phyloP scores from a whole-genome alignment of 2,113 vertebrate species.

The Tenrec ecaudatus region DNA sequence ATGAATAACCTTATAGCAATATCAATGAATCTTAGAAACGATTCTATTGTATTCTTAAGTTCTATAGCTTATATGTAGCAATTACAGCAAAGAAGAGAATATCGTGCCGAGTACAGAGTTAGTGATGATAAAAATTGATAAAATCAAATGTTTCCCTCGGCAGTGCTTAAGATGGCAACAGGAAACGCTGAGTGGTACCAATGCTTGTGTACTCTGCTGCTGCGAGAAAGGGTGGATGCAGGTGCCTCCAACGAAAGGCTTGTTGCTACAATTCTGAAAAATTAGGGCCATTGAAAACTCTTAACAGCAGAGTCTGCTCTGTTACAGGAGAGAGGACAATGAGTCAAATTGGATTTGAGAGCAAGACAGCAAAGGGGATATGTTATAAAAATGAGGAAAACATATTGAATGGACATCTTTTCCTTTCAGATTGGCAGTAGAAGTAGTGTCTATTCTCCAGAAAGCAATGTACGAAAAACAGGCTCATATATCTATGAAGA shows the following conservation, averaged over 20 bases:
- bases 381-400: slow-evolving; percentile 49
- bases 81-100: neutral
- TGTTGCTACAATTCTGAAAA: neutral
- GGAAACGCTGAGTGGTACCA: neutral
- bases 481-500: slow-evolving; percentile 96
- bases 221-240: neutral
- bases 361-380: neutral
- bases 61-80: neutral
- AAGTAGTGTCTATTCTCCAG: slow-evolving; percentile 95
- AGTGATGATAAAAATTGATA: slow-evolving; percentile 15
- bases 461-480: slow-evolving; percentile 94
- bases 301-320: neutral
- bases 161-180: neutral
- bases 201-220: neutral
- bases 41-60: slow-evolving; percentile 21
- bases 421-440: slow-evolving; percentile 94
- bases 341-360: neutral
- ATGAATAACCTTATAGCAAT: neutral
- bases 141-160: slow-evolving; percentile 9
- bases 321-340: neutral
- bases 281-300: neutral
- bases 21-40: slow-evolving; percentile 23
- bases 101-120: neutral
- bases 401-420: slow-evolving; percentile 48
- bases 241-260: neutral